Base-by-base conservation (phyloP, 2,113 vertebrate species). In the Phaethornis superciliosus region DNA sequence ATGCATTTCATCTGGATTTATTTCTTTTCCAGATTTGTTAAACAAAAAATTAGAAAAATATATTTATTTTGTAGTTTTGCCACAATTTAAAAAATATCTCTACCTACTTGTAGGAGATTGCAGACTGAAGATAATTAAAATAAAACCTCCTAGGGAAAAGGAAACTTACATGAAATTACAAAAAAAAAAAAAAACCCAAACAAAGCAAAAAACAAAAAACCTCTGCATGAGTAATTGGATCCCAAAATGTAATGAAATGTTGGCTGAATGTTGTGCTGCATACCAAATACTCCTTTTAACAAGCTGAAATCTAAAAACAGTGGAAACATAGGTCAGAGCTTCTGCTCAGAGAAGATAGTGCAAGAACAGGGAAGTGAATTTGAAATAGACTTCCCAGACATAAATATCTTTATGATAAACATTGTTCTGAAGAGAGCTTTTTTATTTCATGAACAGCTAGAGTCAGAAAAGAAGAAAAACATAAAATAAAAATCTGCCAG, bases 51-150 rank as follows among this genome's bases (percentile, higher is more conserved):
- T 15, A 20, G 16, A 3, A 22, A 3, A 4, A 18, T 33, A 76
- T 76, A 91, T 93, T 97, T 96, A 83, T 95, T 95, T 88, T 6
- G 30, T 89, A 96, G 59, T 33, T 62, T 49, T 93, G 81, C 77
- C 88, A 94, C 7, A 3, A 75, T 86, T 93, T 58, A 68, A 96
- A 94, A 95, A 89, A 80, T 71, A 90, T 74, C 88, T 56, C 80
- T 75, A 83, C 92, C 71, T 94, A 70, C 56, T 94, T 93, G 60
- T 63, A 95, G 51, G 49, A 85, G 32, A 23, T 79, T 93, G 75
- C 63, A 94, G 79, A 88, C 71, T 94, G 96, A 63, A 95, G 26
- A 12, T 64, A 81, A 97, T 97, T 86, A 93, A 97, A 97, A 74
- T 64, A 93, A 94, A 96, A 86, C 51, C 82, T 95, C 78, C 54